phyloP scores from a whole-genome alignment of 1,140 invertebrate species.

The Prorops nasuta region DNA sequence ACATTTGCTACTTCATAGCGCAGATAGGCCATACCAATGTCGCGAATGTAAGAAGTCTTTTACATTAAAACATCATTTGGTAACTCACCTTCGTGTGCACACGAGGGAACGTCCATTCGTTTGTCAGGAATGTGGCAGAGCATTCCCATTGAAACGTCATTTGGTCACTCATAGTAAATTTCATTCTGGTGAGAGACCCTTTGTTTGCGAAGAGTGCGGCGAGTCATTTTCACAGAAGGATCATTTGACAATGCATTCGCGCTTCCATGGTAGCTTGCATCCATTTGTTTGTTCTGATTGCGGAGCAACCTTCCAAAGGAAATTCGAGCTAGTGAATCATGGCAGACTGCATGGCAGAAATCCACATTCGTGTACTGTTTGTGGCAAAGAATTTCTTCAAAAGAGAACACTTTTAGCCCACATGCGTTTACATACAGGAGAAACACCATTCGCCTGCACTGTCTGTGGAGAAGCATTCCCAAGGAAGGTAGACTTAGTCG shows the following conservation, averaged over 20 bases:
- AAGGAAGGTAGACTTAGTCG: conserved; percentile 66
- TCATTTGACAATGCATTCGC: conserved; percentile 74
- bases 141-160: conserved; percentile 78
- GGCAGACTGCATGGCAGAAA: conserved; percentile 75
- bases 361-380: conserved; percentile 77
- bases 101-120: conserved; percentile 75
- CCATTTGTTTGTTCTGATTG: conserved; percentile 81
- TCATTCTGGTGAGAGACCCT: conserved; percentile 84
- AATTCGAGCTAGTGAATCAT: conserved; percentile 82
- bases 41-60: conserved; percentile 85
- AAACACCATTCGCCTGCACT: conserved; percentile 66
- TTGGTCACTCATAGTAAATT: conserved; percentile 83
- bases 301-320: conserved; percentile 77
- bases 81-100: conserved; percentile 74
- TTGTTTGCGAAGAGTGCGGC: conserved; percentile 81
- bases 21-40: conserved; percentile 78
- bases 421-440: conserved; percentile 67
- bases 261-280: conserved; percentile 79
- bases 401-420: conserved; percentile 77
- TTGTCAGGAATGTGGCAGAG: conserved; percentile 76
- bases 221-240: conserved; percentile 86
- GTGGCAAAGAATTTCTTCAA: conserved; percentile 81
- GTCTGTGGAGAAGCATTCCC: conserved; percentile 76
- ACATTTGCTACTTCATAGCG: conserved; percentile 76
- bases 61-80: conserved; percentile 76